Evolutionary conservation across 2,888 invertebrate genomes (phyloP).

Genomic region (Sminthurinus aureus): DNA sequence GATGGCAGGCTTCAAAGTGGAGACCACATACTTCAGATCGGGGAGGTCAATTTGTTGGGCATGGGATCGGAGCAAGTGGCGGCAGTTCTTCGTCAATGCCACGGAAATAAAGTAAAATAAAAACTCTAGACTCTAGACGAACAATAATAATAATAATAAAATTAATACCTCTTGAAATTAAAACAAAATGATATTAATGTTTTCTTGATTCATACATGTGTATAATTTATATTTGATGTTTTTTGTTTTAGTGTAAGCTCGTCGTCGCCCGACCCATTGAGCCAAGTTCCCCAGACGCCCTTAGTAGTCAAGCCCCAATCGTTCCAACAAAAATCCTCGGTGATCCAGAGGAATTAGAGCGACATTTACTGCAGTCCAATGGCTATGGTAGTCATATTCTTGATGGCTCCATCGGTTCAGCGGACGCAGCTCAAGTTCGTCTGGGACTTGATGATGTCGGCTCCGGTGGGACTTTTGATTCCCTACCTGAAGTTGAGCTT

Average conservation of each 20-base stretch:
- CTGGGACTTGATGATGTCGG: slow-evolving; percentile 47
- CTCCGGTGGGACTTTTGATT: slow-evolving; percentile 67
- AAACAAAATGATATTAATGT: too few relatives aligned
- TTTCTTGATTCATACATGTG: too few relatives aligned
- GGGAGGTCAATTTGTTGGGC: slow-evolving; percentile 87
- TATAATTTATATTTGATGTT: too few relatives aligned
- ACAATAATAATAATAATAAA: too few relatives aligned
- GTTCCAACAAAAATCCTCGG: slow-evolving; percentile 89
- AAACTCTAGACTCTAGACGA: too few relatives aligned
- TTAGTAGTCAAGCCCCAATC: slow-evolving; percentile 81
- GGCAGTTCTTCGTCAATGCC: slow-evolving; percentile 90
- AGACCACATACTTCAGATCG: slow-evolving; percentile 95
- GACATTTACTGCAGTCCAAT: slow-evolving; percentile 77
- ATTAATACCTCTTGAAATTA: too few relatives aligned
- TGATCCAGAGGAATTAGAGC: slow-evolving; percentile 85
- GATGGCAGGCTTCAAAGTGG: slow-evolving; percentile 95
- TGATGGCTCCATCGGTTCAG: slow-evolving; percentile 57
- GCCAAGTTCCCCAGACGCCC: slow-evolving; percentile 74
- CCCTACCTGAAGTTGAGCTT: slow-evolving; percentile 90
- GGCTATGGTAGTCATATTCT: slow-evolving; percentile 67
- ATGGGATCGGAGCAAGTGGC: slow-evolving; percentile 98
- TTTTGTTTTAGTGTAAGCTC: slow-evolving; percentile 58
- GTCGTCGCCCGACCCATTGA: slow-evolving; percentile 93
- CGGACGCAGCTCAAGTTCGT: slow-evolving; percentile 38
- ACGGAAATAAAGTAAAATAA: slow-evolving; percentile 67